phyloP scores from a whole-genome alignment of 2,797 vertebrate species.

The Hydrophis major region DNA sequence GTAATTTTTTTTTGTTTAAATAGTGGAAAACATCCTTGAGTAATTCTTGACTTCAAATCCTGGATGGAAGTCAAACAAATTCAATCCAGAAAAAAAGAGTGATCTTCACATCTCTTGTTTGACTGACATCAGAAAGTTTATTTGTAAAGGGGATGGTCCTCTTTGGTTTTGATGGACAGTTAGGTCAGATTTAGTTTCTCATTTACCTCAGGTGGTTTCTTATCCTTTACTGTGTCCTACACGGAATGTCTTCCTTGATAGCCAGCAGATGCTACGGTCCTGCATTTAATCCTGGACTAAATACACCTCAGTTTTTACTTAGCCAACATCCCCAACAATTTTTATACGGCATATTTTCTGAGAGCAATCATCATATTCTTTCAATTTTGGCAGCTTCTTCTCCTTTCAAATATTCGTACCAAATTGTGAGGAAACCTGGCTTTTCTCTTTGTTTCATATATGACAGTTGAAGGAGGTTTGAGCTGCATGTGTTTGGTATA shows the following conservation, averaged over 20 bases:
- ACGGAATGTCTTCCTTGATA: slow-evolving; percentile 9
- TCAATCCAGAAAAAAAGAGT: not conserved
- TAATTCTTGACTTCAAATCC: not conserved
- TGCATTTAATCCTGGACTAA: not conserved
- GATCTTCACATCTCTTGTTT: fast-evolving
- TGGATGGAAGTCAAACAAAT: not conserved
- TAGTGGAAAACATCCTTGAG: not conserved
- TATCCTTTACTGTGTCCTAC: slow-evolving; percentile 9
- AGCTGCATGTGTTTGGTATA: not conserved
- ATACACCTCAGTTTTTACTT: not conserved
- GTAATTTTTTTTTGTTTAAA: not conserved
- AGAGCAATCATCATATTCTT: fast-evolving
- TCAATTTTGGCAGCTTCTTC: not conserved
- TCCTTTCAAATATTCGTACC: not conserved
- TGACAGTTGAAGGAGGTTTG: not conserved
- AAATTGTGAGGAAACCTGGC: not conserved
- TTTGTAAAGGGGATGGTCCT: not conserved
- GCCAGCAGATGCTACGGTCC: not conserved
- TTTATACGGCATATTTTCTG: not conserved
- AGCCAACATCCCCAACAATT: slow-evolving; percentile 27
- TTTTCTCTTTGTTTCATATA: not conserved
- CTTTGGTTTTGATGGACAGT: not conserved
- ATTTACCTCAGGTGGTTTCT: not conserved
- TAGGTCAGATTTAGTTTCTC: not conserved
- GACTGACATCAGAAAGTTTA: not conserved